Percentiles rank a stretch among this genome's conserved stretches.
Conservation (phyloP, 2,797 vertebrate genomes). For the Melanotaenia boesemani region DNA sequence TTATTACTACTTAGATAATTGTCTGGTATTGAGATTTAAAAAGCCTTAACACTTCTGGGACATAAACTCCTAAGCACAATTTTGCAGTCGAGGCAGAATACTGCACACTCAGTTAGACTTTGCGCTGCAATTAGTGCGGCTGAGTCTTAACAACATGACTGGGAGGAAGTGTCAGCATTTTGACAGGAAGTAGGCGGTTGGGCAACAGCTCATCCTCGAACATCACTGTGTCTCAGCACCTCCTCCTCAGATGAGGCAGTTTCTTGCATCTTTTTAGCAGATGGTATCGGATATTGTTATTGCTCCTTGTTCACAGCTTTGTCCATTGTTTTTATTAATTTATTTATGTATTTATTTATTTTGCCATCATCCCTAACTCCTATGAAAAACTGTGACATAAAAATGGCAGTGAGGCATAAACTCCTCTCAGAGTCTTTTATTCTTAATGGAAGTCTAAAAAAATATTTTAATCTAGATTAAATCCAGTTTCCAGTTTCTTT, state of each 20-base stretch:
- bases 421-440: neutral
- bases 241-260: constrained; percentile 71
- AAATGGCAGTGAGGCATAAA: neutral
- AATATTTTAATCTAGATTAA: neutral
- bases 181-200: constrained; percentile 71
- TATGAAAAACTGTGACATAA: neutral
- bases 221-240: constrained; percentile 81
- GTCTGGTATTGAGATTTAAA: constrained; percentile 81
- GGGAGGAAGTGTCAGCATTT: constrained; percentile 74
- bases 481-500: too few species aligned
- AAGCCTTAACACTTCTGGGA: constrained; percentile 85
- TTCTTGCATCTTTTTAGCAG: constrained; percentile 69
- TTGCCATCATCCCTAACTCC: neutral
- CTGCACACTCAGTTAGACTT: constrained; percentile 69
- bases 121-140: constrained; percentile 63
- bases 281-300: constrained; percentile 62
- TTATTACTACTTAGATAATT: constrained; percentile 70
- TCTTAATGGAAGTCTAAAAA: neutral
- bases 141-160: constrained; percentile 62
- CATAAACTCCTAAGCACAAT: constrained; percentile 86
- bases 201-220: constrained; percentile 65
- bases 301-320: constrained; percentile 77
- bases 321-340: constrained; percentile 42
- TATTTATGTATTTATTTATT: neutral
- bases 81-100: constrained; percentile 76